Evolutionary conservation across 2,113 vertebrate genomes (phyloP).

Genomic region (Oncorhynchus clarkii): DNA sequence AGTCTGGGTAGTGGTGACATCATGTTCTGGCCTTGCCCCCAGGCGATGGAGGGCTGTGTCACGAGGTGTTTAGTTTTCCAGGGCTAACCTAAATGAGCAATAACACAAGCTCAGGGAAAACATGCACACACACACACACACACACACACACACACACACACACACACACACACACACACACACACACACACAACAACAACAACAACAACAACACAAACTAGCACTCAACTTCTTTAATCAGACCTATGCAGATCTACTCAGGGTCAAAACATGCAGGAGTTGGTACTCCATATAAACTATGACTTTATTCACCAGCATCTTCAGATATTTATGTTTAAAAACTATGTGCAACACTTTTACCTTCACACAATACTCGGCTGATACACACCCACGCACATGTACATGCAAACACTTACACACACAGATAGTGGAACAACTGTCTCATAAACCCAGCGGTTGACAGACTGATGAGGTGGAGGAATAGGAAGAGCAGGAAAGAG

Average conservation of each 20-base stretch:
- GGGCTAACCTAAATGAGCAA: constrained; percentile 41
- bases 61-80: constrained; percentile 63
- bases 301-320: not conserved
- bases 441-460: constrained; percentile 17
- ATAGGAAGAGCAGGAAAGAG: not conserved
- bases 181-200: no score
- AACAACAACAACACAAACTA: no score
- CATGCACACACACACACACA: constrained; percentile 15
- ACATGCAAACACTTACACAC: not conserved
- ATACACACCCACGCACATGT: not conserved
- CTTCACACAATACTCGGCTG: not conserved
- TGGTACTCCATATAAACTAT: no score
- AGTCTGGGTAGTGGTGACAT: constrained; percentile 37
- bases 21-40: constrained; percentile 36
- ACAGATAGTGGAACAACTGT: not conserved
- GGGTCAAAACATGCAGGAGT: no score
- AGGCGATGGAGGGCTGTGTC: constrained; percentile 62
- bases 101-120: constrained; percentile 50
- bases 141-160: no score
- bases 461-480: not conserved
- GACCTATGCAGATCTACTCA: no score
- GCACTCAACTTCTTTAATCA: no score
- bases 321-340: not conserved
- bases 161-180: no score
- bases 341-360: not conserved